These are phyloP conservation scores for Macrostomum lignano DNA, from an alignment of 1,140 invertebrate genomes.

Conservation along the genomic window DNA sequence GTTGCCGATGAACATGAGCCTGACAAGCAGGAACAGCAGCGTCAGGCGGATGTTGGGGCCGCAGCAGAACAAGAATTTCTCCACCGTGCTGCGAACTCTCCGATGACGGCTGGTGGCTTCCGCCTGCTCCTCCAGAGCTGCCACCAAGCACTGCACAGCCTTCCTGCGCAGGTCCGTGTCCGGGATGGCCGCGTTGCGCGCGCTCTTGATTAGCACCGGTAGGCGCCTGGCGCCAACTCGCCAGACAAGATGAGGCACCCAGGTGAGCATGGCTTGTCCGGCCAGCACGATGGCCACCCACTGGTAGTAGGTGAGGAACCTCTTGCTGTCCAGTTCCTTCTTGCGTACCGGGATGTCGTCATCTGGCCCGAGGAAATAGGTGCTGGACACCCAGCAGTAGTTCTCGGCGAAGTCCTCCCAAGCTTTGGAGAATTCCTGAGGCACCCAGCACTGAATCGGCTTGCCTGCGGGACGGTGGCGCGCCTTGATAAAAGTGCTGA, in stretches of 20 bases:
- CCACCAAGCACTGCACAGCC: slow-evolving; percentile 5
- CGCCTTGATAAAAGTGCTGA: too few relatives aligned
- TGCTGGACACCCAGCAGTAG: slow-evolving; percentile 6
- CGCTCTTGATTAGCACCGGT: slow-evolving; percentile 3
- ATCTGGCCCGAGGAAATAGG: slow-evolving; percentile 4
- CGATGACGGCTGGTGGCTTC: slow-evolving; percentile 3
- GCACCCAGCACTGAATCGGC: slow-evolving; percentile 11
- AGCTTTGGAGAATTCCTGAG: slow-evolving; percentile 9
- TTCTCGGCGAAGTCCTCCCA: slow-evolving; percentile 10
- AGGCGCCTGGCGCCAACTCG: slow-evolving; percentile 4
- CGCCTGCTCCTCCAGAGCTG: slow-evolving; percentile 6
- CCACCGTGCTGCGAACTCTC: not conserved
- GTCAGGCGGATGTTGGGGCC: slow-evolving; percentile 1
- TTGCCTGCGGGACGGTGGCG: too few relatives aligned
- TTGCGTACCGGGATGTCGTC: slow-evolving; percentile 3
- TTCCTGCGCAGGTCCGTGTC: slow-evolving; percentile 3
- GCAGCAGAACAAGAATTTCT: not conserved
- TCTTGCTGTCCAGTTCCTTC: not conserved
- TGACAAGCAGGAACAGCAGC: slow-evolving; percentile 4
- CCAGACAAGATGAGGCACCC: slow-evolving; percentile 6
- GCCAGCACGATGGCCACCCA: slow-evolving; percentile 6
- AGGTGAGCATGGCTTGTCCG: slow-evolving; percentile 3
- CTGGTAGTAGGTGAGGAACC: slow-evolving; percentile 6
- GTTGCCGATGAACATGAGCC: slow-evolving; percentile 3
- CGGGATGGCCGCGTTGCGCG: slow-evolving; percentile 2